These are phyloP conservation scores for honey bee (Apis mellifera) DNA, from an alignment of 1,140 invertebrate species.

Conservation along the genomic window DNA sequence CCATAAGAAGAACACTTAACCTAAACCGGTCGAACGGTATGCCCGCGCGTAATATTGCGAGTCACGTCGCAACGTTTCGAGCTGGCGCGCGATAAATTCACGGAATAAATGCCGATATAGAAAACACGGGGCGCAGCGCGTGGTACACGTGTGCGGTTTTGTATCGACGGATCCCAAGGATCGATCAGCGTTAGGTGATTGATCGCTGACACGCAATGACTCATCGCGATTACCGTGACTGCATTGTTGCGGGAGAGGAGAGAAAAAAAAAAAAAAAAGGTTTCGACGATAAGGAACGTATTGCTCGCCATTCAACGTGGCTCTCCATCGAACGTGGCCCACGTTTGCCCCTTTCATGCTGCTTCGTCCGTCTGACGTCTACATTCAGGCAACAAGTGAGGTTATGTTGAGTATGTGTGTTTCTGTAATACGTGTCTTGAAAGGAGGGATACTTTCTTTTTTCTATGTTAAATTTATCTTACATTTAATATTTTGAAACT, in stretches of 20 bases:
- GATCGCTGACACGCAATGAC: slow-evolving; percentile 64
- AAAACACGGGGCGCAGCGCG: slow-evolving; percentile 41
- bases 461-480: too few species aligned
- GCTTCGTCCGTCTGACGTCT: slow-evolving; percentile 1
- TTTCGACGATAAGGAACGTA: slow-evolving; percentile 54
- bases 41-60: slow-evolving; percentile 1
- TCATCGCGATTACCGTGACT: slow-evolving; percentile 60
- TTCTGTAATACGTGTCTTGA: not conserved
- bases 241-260: slow-evolving; percentile 47
- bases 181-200: slow-evolving; percentile 63
- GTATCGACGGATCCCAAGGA: slow-evolving; percentile 40
- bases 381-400: slow-evolving; percentile 10
- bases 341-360: slow-evolving; percentile 14
- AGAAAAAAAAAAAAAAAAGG: too few species aligned
- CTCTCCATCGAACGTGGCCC: slow-evolving; percentile 41
- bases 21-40: not conserved
- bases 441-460: not conserved
- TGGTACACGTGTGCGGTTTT: slow-evolving; percentile 63
- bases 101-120: slow-evolving; percentile 58
- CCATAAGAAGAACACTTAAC: too few species aligned
- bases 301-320: slow-evolving; percentile 47
- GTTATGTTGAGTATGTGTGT: not conserved
- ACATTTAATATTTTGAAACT: too few species aligned
- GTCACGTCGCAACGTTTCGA: slow-evolving; percentile 21
- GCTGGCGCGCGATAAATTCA: slow-evolving; percentile 51